Base-by-base conservation (phyloP, 2,797 vertebrate species). In the Stomatorhinus walkeri region DNA sequence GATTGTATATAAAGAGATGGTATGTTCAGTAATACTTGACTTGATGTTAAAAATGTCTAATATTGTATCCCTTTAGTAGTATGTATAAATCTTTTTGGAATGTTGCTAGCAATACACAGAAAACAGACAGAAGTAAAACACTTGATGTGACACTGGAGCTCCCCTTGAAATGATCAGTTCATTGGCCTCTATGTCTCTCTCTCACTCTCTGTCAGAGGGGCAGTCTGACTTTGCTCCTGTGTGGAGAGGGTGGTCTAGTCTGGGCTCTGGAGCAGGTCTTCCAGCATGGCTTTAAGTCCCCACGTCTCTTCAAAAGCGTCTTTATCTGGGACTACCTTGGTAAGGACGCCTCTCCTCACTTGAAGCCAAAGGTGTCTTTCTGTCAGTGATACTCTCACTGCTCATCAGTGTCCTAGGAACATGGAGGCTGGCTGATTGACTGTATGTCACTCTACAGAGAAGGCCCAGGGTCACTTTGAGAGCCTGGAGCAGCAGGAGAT, bases 251-350 rank as follows among this genome's bases (percentile, higher is more conserved):
- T 24, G 98, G 98, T 46, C 96, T 99, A 6, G 98, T 99, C 89
- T 98, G 98, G 89, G 98, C 98, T 88, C 94, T 99, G 51, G 98
- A 99, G 90, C 98, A 99, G 91, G 98, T 99, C 92, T 99, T 99
- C 92, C 98, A 98, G 93, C 98, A 99, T 1, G 97, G 98, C 91
- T 99, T 99, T 94, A 99, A 99, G 93, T 98, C 98, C 0, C 98
- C 98, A 0, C 96, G 98, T 87, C 98, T 99, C 93, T 99, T 99
- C 95, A 99, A 99, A 95, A 99, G 98, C 0, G 96, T 99, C 93
- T 99, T 99, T 95, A 99, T 99, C 93, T 99, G 98, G 98, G 98
- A 99, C 94, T 99, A 98, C 90, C 94, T 99, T 92, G 98, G 98
- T 99, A 96, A 97, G 94, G 4, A 54, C 36, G 52, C 84, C 1